phyloP scores from a whole-genome alignment of 2,888 invertebrate genomes.

The Sthenelais limicola region DNA sequence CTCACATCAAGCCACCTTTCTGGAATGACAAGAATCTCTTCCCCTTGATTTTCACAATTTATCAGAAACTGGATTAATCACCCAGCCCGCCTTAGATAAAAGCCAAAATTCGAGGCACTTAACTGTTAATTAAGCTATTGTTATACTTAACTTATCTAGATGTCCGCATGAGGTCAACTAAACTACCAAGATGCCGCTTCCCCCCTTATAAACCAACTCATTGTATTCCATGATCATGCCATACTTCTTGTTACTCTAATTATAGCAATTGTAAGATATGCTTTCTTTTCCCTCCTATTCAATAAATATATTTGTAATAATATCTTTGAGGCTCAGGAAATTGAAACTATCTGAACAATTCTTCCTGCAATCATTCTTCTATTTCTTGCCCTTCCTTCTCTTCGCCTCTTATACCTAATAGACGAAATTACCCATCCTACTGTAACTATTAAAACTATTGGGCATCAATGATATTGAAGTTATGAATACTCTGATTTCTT shows the following conservation, averaged over 20 bases:
- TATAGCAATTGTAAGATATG: slow-evolving; percentile 55
- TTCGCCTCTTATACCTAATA: slow-evolving; percentile 56
- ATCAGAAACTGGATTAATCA: slow-evolving; percentile 49
- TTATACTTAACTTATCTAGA: slow-evolving; percentile 31
- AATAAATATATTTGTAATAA: slow-evolving; percentile 49
- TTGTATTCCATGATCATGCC: slow-evolving; percentile 63
- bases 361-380: slow-evolving; percentile 55
- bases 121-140: slow-evolving; percentile 38
- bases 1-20: slow-evolving; percentile 45
- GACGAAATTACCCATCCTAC: slow-evolving; percentile 59
- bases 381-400: slow-evolving; percentile 55
- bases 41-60: slow-evolving; percentile 55
- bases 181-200: slow-evolving; percentile 60
- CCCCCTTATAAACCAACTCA: slow-evolving; percentile 59
- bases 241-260: slow-evolving; percentile 59
- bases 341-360: slow-evolving; percentile 59
- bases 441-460: slow-evolving; percentile 66
- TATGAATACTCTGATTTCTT: slow-evolving; percentile 67
- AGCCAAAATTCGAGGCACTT: slow-evolving; percentile 46
- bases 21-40: slow-evolving; percentile 54
- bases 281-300: slow-evolving; percentile 48
- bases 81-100: slow-evolving; percentile 42
- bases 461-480: slow-evolving; percentile 71
- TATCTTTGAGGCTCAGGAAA: slow-evolving; percentile 53
- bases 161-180: slow-evolving; percentile 57